Base-by-base conservation (phyloP, 2,888 invertebrate genomes). In the Limnephilus auricula region DNA sequence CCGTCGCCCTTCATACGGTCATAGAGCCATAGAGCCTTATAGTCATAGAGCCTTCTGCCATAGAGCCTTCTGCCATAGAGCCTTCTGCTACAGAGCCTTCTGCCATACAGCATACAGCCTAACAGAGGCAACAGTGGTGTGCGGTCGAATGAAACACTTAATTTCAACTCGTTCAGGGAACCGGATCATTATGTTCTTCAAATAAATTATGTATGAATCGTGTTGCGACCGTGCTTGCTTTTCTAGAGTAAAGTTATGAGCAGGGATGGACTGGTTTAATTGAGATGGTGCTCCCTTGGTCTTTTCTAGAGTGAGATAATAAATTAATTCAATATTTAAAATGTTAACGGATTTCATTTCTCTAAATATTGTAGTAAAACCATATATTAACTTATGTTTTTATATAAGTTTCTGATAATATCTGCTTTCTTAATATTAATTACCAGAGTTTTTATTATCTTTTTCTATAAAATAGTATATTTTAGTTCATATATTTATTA, bases 91-190 rank as follows among this genome's bases (percentile, higher is more conserved):
- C 18, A 65, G 25, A 18, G 25, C 65, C 65, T 65, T 65, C 65
- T n/a, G 25, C 65, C 65, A 9, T 65, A 65, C 80, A 34, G 82
- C 65, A 65, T 25, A 65, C 80, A 34, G 34, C 34, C 25, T 32
- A 10, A 82, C 82, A 82, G 31, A 32, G 31, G 34, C 80, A 32
- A 18, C 31, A 31, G 34, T 32, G 82, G 85, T 85, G 79, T 78
- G 79, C 25, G 78, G 87, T 78, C 87, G 87, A 88, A 88, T 88
- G 78, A 88, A 88, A 88, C 87, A 88, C 87, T 88, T 88, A 88
- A 88, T 88, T 88, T 88, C 79, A 40, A 78, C 87, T 88, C 65
- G 78, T 88, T 88, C 79, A 79, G 25, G 87, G 78, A 32, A 32
- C 87, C 85, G 78, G 25, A 88, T 88, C 32, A 88, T 88, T 88